phyloP scores from a whole-genome alignment of 2,797 vertebrate species.

The Falco novaeseelandiae region DNA sequence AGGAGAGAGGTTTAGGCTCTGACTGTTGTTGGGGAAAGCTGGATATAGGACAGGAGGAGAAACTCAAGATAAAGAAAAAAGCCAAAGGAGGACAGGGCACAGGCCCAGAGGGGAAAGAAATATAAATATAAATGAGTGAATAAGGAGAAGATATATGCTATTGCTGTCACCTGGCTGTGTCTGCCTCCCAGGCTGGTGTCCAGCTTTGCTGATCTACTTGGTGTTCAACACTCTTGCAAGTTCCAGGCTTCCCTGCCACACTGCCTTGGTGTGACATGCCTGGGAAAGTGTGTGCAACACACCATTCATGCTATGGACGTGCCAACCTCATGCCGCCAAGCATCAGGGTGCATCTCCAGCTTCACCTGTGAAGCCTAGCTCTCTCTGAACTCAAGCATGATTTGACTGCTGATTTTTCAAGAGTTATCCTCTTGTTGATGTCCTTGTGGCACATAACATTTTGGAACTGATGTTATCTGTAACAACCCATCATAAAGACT shows the following conservation, averaged over 20 bases:
- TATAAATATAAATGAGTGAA: not conserved
- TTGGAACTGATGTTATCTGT: not conserved
- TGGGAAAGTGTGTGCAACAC: not conserved
- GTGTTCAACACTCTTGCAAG: not conserved
- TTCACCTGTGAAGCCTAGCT: not conserved
- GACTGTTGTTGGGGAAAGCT: not conserved
- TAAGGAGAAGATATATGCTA: not conserved
- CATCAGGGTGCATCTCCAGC: fast-evolving
- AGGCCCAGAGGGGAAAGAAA: not conserved
- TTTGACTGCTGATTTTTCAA: not conserved
- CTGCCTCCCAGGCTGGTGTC: not conserved
- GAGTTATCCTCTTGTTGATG: not conserved
- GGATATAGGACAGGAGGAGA: not conserved
- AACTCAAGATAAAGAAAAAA: not conserved
- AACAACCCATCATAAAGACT: not conserved
- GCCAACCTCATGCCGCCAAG: not conserved
- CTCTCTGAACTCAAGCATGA: not conserved
- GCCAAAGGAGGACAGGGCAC: fast-evolving
- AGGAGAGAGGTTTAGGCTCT: not conserved
- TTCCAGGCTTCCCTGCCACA: fast-evolving
- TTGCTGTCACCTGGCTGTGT: not conserved
- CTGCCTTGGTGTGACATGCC: not conserved
- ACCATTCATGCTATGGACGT: fast-evolving
- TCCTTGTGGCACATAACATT: not conserved
- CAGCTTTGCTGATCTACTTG: not conserved